These are phyloP conservation scores for Elanoides forficatus DNA, from an alignment of 2,113 vertebrate genomes.

Conservation along the genomic window DNA sequence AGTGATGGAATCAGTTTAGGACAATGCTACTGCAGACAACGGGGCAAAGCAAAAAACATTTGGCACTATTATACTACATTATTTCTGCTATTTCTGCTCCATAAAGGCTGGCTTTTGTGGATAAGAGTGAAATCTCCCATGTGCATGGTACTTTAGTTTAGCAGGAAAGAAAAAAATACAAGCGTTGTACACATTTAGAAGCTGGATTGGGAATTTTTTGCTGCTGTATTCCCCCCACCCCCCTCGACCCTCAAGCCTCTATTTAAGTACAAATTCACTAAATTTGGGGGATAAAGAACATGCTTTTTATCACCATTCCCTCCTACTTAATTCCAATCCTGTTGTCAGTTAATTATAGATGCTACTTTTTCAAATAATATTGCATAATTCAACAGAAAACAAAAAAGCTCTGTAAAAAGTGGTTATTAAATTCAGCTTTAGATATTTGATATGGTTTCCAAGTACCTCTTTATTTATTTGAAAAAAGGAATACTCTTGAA, in stretches of 20 bases:
- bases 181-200: neutral
- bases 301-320: neutral
- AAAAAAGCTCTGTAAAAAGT: slow-evolving; percentile 63
- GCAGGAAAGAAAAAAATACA: neutral
- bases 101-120: neutral
- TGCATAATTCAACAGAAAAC: slow-evolving; percentile 66
- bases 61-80: neutral
- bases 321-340: slow-evolving; percentile 1
- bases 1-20: rapidly evolving
- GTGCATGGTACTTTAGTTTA: neutral
- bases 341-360: slow-evolving; percentile 41
- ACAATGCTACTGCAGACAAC: neutral
- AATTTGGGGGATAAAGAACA: neutral
- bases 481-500: slow-evolving; percentile 53
- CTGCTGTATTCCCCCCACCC: neutral
- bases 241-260: neutral
- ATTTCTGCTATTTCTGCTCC: neutral
- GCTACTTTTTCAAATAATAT: slow-evolving; percentile 25
- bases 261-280: neutral
- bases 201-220: neutral
- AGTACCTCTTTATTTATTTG: slow-evolving; percentile 68
- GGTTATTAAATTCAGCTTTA: slow-evolving; percentile 67
- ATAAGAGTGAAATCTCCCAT: neutral
- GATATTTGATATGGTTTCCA: slow-evolving; percentile 69
- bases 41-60: neutral